A percentile compares a stretch with the other conserved stretches of the same genome.
phyloP scores from a whole-genome alignment of 2,888 invertebrate species.

The Sisyra terminalis region DNA sequence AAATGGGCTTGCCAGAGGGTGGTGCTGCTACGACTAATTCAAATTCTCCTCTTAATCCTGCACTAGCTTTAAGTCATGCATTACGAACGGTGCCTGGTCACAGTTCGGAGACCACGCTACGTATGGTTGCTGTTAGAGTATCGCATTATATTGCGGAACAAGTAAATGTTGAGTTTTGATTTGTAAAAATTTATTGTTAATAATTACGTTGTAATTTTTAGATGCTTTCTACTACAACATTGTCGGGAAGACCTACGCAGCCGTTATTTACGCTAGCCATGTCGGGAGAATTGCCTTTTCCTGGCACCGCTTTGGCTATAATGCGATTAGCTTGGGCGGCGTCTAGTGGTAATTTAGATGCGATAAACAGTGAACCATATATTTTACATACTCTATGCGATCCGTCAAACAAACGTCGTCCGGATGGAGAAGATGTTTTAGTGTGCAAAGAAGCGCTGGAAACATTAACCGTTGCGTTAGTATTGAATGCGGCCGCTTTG shows the following conservation, averaged over 20 bases:
- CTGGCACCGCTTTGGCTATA: constrained; percentile 53
- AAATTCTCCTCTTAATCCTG: constrained; percentile 26
- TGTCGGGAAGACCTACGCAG: constrained; percentile 31
- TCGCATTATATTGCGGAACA: constrained; percentile 63
- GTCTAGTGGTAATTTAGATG: constrained; percentile 47
- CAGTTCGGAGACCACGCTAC: constrained; percentile 54
- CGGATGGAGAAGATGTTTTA: constrained; percentile 48
- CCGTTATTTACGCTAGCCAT: constrained; percentile 37
- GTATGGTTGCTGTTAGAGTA: constrained; percentile 68
- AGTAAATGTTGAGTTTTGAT: constrained; percentile 5
- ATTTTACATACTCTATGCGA: constrained; percentile 47
- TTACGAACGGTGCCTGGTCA: constrained; percentile 70
- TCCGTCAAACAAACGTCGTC: constrained; percentile 34
- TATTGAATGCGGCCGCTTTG: constrained; percentile 73
- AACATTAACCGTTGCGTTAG: constrained; percentile 76
- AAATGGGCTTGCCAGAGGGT: constrained; percentile 22
- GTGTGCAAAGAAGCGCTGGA: constrained; percentile 89
- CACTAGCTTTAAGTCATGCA: constrained; percentile 56
- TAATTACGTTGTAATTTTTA: constrained; percentile 4
- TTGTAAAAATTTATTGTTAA: constrained; percentile 10
- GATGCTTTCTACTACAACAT: constrained; percentile 28
- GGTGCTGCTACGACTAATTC: constrained; percentile 20
- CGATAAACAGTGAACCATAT: constrained; percentile 39
- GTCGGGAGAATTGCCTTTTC: constrained; percentile 54
- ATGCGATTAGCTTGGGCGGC: constrained; percentile 67